phyloP scores from a whole-genome alignment of 2,797 vertebrate species.

The Alosa sapidissima region DNA sequence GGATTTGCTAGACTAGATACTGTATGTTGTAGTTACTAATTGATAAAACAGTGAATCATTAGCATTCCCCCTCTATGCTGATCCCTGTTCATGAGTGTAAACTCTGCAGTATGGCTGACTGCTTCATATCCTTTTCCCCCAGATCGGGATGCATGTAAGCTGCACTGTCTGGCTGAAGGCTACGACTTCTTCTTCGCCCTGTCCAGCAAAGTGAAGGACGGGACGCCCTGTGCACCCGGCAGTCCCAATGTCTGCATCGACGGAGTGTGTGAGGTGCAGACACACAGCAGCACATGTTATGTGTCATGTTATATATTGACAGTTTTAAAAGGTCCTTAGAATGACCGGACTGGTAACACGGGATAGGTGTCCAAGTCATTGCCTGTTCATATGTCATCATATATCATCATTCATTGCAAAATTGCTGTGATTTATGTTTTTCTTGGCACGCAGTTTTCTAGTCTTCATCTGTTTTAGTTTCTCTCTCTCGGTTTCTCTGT shows the following conservation, averaged over 20 bases:
- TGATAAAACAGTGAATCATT: background rate
- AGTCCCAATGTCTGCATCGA: constrained; percentile 86
- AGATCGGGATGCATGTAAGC: constrained; percentile 91
- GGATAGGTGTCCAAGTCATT: background rate
- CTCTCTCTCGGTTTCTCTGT: background rate
- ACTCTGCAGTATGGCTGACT: background rate
- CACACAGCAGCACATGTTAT: background rate
- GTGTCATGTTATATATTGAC: background rate
- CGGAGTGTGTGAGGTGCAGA: constrained; percentile 86
- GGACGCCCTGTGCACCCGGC: constrained; percentile 84
- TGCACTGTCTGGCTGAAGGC: constrained; percentile 91
- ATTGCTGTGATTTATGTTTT: background rate
- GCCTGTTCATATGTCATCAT: background rate
- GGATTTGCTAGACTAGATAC: too few relatives aligned
- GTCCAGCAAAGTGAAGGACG: constrained; percentile 91
- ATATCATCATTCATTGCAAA: background rate
- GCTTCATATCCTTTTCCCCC: constrained; percentile 40
- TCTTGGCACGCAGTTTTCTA: background rate
- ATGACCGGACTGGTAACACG: background rate
- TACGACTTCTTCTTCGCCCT: constrained; percentile 94
- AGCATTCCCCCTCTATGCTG: background rate
- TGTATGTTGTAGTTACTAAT: too few relatives aligned
- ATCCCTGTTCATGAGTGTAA: background rate
- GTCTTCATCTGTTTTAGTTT: background rate
- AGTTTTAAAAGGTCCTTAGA: background rate